phyloP scores from a whole-genome alignment of 2,888 invertebrate genomes.

The Mayetiola destructor region DNA sequence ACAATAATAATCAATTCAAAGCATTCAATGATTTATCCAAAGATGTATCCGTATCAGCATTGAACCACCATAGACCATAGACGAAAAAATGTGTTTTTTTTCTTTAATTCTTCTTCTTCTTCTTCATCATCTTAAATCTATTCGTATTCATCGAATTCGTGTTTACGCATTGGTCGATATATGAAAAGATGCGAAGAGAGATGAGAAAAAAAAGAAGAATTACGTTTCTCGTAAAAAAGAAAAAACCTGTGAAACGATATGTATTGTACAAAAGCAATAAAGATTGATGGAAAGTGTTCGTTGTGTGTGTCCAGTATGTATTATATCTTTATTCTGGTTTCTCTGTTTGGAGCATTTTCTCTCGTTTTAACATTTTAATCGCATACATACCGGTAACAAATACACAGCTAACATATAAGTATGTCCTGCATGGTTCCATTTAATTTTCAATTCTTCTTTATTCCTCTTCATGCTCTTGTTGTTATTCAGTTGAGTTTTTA shows the following conservation, averaged over 20 bases:
- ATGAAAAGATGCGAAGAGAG: not conserved
- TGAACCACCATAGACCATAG: no score
- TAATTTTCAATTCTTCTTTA: not conserved
- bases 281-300: no score
- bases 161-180: no score
- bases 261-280: no score
- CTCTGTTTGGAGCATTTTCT: not conserved
- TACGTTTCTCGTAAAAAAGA: not conserved
- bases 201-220: not conserved
- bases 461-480: not conserved
- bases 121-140: no score
- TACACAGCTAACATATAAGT: no score
- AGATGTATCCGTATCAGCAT: no score
- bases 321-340: not conserved
- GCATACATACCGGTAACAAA: not conserved
- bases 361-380: not conserved
- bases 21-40: no score
- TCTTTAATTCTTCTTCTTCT: no score
- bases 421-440: conserved; percentile 7
- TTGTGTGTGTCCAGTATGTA: conserved; percentile 1
- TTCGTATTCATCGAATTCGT: no score
- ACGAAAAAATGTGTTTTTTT: no score
- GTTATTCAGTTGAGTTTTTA: not conserved
- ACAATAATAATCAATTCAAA: no score
- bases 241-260: not conserved